A percentile compares a stretch with the other conserved stretches of the same genome.
Conservation (phyloP, 64 coral and sea anemone species). For the Platygyra sinensis region DNA sequence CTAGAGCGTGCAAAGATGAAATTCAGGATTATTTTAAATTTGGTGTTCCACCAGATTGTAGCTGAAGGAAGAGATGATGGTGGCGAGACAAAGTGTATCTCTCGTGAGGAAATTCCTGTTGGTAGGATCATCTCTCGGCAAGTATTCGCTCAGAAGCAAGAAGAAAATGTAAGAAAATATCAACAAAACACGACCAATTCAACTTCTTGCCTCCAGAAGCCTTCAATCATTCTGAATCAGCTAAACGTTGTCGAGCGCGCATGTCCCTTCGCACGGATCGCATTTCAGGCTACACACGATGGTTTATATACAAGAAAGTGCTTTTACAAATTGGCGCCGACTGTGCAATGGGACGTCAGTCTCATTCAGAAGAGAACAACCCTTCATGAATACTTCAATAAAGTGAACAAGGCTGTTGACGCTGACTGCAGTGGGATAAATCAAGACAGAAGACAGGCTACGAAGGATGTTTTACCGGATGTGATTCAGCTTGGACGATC, state of each 20-base stretch:
- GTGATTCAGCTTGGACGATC: constrained; percentile 67
- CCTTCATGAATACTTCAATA: constrained; percentile 45
- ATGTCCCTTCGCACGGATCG: constrained; percentile 67
- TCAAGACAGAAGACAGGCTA: neutral
- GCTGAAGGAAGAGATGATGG: neutral
- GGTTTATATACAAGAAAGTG: constrained; percentile 32
- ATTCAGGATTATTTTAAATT: neutral
- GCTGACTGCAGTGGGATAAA: neutral
- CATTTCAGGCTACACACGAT: constrained; percentile 34
- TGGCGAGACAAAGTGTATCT: constrained; percentile 39
- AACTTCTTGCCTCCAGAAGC: constrained; percentile 53
- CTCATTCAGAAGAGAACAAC: neutral
- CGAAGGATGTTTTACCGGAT: constrained; percentile 42
- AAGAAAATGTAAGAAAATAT: constrained; percentile 8
- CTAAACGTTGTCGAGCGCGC: constrained; percentile 2
- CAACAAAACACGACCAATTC: neutral
- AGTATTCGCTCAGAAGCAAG: constrained; percentile 15
- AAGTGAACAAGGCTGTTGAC: neutral
- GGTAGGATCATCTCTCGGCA: constrained; percentile 50
- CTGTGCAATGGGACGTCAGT: neutral
- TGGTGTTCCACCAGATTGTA: neutral
- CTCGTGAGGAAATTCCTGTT: constrained; percentile 49
- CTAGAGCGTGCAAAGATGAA: too few relatives aligned
- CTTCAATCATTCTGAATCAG: neutral
- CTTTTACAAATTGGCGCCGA: constrained; percentile 31